Conservation (phyloP, 2,797 vertebrate species). For the Pachyuromys duprasi region DNA sequence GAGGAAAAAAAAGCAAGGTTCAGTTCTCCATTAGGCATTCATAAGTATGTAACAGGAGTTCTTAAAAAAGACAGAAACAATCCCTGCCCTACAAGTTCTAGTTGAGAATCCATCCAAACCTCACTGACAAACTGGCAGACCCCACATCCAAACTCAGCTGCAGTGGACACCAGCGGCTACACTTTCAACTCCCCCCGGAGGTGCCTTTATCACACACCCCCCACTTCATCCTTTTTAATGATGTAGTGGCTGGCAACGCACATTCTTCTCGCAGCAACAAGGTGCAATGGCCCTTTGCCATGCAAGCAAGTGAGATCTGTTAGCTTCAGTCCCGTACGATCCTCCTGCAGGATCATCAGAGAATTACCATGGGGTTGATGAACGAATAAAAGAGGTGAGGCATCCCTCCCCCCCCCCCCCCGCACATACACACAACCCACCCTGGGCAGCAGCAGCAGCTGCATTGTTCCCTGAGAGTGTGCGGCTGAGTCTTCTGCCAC, state of each 20-base stretch:
- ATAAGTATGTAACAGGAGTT: background rate
- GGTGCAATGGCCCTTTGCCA: constrained; percentile 4
- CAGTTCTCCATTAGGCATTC: background rate
- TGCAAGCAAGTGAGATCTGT: constrained; percentile 50
- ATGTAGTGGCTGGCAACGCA: background rate
- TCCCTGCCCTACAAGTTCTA: background rate
- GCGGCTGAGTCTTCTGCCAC: constrained; percentile 58
- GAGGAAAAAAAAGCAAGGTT: constrained; percentile 16
- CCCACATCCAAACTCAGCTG: constrained; percentile 4
- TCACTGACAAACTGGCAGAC: constrained; percentile 18
- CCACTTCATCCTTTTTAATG: background rate
- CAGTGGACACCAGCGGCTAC: background rate
- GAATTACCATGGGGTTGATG: constrained; percentile 52
- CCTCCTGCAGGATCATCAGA: constrained; percentile 2
- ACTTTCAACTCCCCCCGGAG: background rate
- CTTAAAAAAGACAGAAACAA: background rate
- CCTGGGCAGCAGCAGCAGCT: constrained; percentile 6
- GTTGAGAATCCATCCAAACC: background rate
- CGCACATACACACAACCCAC: background rate
- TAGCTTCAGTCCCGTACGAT: constrained; percentile 57
- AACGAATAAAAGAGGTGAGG: constrained; percentile 24
- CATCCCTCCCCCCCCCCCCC: background rate
- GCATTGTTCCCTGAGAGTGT: constrained; percentile 62
- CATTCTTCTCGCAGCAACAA: constrained; percentile 14
- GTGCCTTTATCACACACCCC: background rate